phyloP scores from a whole-genome alignment of 1,140 invertebrate species.

The Phymorhynchus buccinoides region DNA sequence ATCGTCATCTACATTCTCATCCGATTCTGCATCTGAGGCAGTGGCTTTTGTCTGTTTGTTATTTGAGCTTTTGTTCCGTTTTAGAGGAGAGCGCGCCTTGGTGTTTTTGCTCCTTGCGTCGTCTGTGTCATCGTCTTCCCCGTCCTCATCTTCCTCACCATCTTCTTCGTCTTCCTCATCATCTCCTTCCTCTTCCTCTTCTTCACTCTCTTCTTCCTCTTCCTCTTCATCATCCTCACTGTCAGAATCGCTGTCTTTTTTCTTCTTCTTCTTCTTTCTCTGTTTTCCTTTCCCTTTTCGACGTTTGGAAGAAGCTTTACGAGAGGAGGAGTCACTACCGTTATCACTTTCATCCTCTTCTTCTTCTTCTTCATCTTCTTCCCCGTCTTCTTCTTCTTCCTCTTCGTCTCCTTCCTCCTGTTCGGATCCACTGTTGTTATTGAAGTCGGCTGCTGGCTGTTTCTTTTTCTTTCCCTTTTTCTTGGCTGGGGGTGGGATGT shows the following conservation, averaged over 20 bases:
- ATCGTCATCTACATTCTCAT: neutral
- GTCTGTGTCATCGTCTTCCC: neutral
- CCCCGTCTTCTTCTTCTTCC: slow-evolving; percentile 1
- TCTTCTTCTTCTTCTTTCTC: neutral
- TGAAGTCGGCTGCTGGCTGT: neutral
- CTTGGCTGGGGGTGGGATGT: neutral
- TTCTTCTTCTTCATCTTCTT: slow-evolving; percentile 5
- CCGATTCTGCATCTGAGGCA: neutral
- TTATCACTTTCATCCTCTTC: slow-evolving; percentile 1
- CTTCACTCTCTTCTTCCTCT: neutral
- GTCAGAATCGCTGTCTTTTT: neutral
- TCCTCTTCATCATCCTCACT: neutral
- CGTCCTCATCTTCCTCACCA: neutral
- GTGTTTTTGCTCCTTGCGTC: neutral
- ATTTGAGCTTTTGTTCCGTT: neutral
- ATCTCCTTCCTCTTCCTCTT: slow-evolving; percentile 1
- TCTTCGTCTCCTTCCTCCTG: slow-evolving; percentile 6
- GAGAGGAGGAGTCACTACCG: neutral
- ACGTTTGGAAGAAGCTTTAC: neutral
- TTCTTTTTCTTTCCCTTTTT: neutral
- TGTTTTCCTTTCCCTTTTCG: neutral
- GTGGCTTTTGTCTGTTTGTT: neutral
- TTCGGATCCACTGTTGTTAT: neutral
- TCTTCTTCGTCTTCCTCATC: neutral
- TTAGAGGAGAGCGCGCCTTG: neutral